Base-by-base conservation (phyloP, 2,113 vertebrate genomes). In the Microtus ochrogaster region DNA sequence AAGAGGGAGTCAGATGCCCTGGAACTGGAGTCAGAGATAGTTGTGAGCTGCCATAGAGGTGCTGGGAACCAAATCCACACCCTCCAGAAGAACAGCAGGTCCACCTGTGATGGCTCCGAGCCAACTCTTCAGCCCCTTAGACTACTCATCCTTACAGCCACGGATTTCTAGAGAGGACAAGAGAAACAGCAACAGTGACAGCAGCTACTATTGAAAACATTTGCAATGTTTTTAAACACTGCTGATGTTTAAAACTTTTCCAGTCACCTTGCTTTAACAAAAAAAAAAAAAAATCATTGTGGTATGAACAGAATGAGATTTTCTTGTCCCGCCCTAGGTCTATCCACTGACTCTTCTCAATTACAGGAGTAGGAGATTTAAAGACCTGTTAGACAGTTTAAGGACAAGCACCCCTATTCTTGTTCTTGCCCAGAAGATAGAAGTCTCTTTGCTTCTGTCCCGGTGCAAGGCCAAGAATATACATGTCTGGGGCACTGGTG, bases 81-180 rank as follows among this genome's bases (percentile, higher is more conserved):
- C 52, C 58, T 82, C 11, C n/a, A 24, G 24, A 82, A 41, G 36
- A 61, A 36, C 52, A 82, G 79, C 13, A 14, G 28, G 36, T 61
- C 1, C 1, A 1, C 55, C 17, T 28, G 7, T 1, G 1, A 21
- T 72, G 70, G 1, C 36, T n/a, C 52, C 58, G 22, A 39, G 52
- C 36, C 0, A 2, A 26, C 6, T 61, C 52, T 39, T 82, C 49
- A 61, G n/a, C 36, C 12, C 6, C 21, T 41, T 19, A 76, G n/a
- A 89, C 7, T 94, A 47, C 16, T 87, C 7, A 44, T 63, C 84
- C 52, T 76, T 68, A 68, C 7, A 73, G 36, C 58, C 26, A 49
- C 68, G 73, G 77, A 21, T 52, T 90, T 19, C 66, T 85, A 76
- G 72, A 0, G 28, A 68, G 61, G 94, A 26, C 10, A 39, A 70